Base-by-base conservation (phyloP, 2,888 invertebrate genomes). In the Strigamia crassipes region DNA sequence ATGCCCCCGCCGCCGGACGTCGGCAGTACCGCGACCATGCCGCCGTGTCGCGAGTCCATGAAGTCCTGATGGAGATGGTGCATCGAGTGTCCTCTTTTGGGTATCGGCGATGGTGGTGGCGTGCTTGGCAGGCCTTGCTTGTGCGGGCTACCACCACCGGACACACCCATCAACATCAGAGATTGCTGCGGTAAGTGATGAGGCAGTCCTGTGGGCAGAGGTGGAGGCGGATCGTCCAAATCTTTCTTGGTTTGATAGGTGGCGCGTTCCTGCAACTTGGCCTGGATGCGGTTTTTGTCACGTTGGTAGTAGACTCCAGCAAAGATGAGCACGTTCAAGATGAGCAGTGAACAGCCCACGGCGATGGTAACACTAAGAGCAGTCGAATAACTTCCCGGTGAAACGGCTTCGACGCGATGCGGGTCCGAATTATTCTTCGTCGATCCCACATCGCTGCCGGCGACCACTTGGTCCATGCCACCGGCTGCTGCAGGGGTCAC, bases 341-440 rank as follows among this genome's bases (percentile, higher is more conserved):
- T 95, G 27, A 97, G 90, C 83, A 97, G 89, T 5, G 96, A 96
- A 87, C 96, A 96, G 56, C 97, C 97, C 84, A 97, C 96, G 79
- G 96, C 97, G 85, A 97, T 96, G 21, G 96, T 96, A 0, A 96
- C 95, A 88, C 95, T 95, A 15, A 96, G 89, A 1, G 96, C 96
- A 4, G 96, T 96, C 0, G 95, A 95, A 86, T 96, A 96, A 0
- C 78, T 82, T 46, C 81, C 82, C 56, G 82, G 83, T 15, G 82
- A 82, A 15, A 82, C 80, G 12, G 82, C 80, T 38, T 83, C 83
- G 61, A 81, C 83, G 18, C 81, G 78, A 56, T 46, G 73, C 10
- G 82, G 79, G 61, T 83, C 79, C 13, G 81, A 82, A 15, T 82
- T 82, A 79, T 83, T 83, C 18, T 51, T 23, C 18, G 80, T 13